A percentile compares a stretch with the other conserved stretches of the same genome.
Conservation (phyloP, 2,113 vertebrate genomes). For the Seriola dumerili region DNA sequence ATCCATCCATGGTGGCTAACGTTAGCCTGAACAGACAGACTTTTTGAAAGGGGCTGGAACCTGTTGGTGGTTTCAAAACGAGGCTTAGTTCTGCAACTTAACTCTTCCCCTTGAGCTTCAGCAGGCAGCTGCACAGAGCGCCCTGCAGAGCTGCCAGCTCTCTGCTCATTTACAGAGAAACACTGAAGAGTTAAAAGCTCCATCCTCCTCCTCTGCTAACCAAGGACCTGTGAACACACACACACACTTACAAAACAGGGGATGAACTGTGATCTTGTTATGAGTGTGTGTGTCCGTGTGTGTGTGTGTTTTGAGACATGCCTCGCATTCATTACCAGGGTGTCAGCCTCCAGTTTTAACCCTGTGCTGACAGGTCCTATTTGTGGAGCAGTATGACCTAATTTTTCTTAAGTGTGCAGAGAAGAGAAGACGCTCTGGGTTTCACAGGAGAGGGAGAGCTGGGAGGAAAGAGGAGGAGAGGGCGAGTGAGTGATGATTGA, state of each 20-base stretch:
- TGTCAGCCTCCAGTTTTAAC: conserved; percentile 42
- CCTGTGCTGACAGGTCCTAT: conserved; percentile 29
- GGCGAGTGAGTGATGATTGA: background rate
- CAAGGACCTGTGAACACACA: background rate
- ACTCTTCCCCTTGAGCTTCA: conserved; percentile 1
- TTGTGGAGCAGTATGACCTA: conserved; percentile 30
- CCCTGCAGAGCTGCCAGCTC: background rate
- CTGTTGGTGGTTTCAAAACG: background rate
- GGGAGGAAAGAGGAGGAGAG: background rate
- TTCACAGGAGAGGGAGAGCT: conserved; percentile 10
- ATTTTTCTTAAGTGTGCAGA: conserved; percentile 5
- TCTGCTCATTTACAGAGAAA: background rate
- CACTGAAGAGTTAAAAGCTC: background rate
- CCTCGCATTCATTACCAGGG: conserved; percentile 21
- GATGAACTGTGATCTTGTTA: background rate
- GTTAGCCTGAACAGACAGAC: background rate
- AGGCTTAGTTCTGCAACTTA: conserved; percentile 18
- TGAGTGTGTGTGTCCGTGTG: background rate
- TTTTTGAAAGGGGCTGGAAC: background rate
- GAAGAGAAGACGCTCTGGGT: background rate
- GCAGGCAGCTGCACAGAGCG: background rate
- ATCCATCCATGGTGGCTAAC: too few species aligned
- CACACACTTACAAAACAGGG: background rate
- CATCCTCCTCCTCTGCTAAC: background rate
- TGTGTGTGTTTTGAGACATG: conserved; percentile 16